These are phyloP conservation scores for Drosophila percnosoma DNA, from an alignment of 2,888 invertebrate species.

Conservation along the genomic window DNA sequence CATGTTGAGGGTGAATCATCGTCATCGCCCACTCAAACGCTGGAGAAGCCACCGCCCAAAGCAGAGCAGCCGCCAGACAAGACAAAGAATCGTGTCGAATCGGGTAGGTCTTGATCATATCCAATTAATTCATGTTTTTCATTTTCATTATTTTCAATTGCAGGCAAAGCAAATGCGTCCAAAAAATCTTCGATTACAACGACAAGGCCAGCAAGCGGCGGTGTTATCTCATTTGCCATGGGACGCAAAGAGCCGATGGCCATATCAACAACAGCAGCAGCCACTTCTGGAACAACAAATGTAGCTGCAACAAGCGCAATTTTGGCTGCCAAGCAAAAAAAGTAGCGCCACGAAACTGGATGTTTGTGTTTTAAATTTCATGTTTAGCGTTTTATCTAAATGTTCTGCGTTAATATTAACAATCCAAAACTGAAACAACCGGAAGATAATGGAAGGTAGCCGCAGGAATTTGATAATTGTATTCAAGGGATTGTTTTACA, in stretches of 20 bases:
- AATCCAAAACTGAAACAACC: conserved; percentile 7
- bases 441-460: conserved; percentile 14
- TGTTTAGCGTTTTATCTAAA: conserved; percentile 55
- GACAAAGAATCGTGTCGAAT: conserved; percentile 44
- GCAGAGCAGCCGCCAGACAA: conserved; percentile 31
- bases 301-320: conserved; percentile 30
- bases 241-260: conserved; percentile 50
- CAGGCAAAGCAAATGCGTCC: conserved; percentile 34
- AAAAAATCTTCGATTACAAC: conserved; percentile 61
- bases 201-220: conserved; percentile 51
- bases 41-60: conserved; percentile 55
- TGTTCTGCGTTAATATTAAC: conserved; percentile 45
- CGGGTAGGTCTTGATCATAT: conserved; percentile 31
- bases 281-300: conserved; percentile 10
- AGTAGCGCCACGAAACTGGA: conserved; percentile 64
- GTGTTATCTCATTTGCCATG: conserved; percentile 37
- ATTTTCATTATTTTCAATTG: not conserved
- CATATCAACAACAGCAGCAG: conserved; percentile 17
- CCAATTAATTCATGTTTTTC: not conserved
- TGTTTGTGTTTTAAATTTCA: conserved; percentile 70
- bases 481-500: conserved; percentile 46
- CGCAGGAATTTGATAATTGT: conserved; percentile 51
- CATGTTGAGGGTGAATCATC: conserved; percentile 64
- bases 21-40: conserved; percentile 63
- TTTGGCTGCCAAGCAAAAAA: conserved; percentile 63